These are phyloP conservation scores for Prorops nasuta DNA, from an alignment of 1,140 invertebrate genomes.

Conservation along the genomic window DNA sequence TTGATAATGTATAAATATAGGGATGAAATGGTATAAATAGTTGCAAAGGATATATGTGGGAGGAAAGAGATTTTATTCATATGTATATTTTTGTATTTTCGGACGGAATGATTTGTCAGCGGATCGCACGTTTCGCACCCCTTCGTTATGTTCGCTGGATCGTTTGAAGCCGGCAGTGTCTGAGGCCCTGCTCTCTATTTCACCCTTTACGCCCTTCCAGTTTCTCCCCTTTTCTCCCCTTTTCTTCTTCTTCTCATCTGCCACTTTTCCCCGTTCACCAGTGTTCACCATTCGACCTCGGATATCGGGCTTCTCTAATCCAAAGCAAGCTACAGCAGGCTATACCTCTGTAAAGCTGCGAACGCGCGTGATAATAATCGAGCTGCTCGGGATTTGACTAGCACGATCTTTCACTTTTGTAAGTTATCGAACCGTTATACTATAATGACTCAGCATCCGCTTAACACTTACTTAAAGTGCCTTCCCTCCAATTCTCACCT, in stretches of 20 bases:
- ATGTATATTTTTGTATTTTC: neutral
- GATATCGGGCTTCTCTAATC: no score
- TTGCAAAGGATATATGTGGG: no score
- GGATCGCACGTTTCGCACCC: slow-evolving; percentile 13
- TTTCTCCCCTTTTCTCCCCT: slow-evolving; percentile 16
- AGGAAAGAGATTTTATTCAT: no score
- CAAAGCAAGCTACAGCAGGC: no score
- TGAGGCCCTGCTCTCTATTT: no score
- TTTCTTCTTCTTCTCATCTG: neutral
- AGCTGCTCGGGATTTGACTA: slow-evolving; percentile 35
- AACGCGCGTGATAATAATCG: slow-evolving; percentile 44
- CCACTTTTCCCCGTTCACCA: slow-evolving; percentile 22
- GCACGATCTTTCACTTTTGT: slow-evolving; percentile 32
- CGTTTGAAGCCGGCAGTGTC: slow-evolving; percentile 11
- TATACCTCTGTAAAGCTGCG: no score
- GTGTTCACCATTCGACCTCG: no score
- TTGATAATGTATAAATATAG: no score
- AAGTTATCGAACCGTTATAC: slow-evolving; percentile 32
- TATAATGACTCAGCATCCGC: slow-evolving; percentile 37
- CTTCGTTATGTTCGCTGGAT: slow-evolving; percentile 13
- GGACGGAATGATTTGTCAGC: slow-evolving; percentile 20
- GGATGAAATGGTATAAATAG: no score
- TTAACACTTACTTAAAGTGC: slow-evolving; percentile 24
- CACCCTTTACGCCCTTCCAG: slow-evolving; percentile 21
- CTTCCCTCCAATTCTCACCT: no score